Evolutionary conservation across 2,797 vertebrate genomes (phyloP), one percentile per base, ranked within the genome.

Genomic region (Tolypeutes matacus): DNA sequence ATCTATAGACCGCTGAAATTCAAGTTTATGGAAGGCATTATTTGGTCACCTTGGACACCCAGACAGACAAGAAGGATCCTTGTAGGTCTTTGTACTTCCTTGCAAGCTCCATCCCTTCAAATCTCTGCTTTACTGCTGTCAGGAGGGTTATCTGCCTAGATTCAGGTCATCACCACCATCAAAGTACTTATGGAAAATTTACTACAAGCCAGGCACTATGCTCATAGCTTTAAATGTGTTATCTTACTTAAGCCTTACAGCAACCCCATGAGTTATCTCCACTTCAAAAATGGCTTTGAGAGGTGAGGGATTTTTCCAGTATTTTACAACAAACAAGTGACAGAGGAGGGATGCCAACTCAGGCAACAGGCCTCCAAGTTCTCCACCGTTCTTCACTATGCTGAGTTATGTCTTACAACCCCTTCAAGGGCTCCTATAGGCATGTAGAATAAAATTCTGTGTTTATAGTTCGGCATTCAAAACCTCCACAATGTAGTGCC

Each of bases 241-340:
- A 21, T 31, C 53, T 49, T 36, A 83, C 39, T 21, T 13, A 60
- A 60, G 60, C 11, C 53, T 85, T 51, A 51, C 9, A 58, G 17
- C 13, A 91, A 64, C 13, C 3, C 3, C 11, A 17, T 5, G n/a
- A 73, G 23, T 85, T 60, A 67, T 36, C n/a, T 9, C 21, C 73
- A 3, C 65, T 85, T 92, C 51, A 67, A 64, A 80, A 42, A 34
- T 20, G 8, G 15, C n/a, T 88, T 39, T 58, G 36, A 39, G 21
- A n/a, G 18, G n/a, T 73, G 31, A 92, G 18, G 4, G 6, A n/a
- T 75, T 67, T 67, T 42, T 13, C 8, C 25, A 15, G 4, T 29
- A 51, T 14, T 65, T 91, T 62, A 15, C 29, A 29, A 27, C n/a
- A 42, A 75, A 18, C 94, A 91, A 94, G 83, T 93, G 90, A 86